Conservation (phyloP, 2,888 invertebrate genomes). For the Rhimphoctona megacephalus region DNA sequence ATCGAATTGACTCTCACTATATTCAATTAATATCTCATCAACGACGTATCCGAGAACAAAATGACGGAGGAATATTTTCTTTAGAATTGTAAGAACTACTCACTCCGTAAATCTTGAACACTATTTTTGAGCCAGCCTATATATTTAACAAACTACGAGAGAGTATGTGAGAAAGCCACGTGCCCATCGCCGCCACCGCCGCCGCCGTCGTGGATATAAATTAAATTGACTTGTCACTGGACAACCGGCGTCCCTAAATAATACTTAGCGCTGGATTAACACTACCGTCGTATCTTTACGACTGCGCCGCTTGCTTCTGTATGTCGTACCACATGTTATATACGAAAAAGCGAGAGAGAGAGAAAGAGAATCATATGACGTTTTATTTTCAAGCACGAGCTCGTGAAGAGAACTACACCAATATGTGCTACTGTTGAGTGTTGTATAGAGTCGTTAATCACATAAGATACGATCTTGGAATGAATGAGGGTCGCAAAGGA, state of each 20-base stretch:
- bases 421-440: slow-evolving; percentile 52
- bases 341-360: slow-evolving; percentile 29
- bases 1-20: neutral
- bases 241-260: slow-evolving; percentile 76
- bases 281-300: slow-evolving; percentile 71
- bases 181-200: slow-evolving; percentile 63
- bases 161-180: slow-evolving; percentile 49
- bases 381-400: slow-evolving; percentile 57
- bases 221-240: slow-evolving; percentile 79
- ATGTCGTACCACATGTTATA: slow-evolving; percentile 60
- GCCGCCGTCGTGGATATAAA: slow-evolving; percentile 75
- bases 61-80: neutral
- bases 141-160: slow-evolving; percentile 72
- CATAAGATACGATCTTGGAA: slow-evolving; percentile 45
- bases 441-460: slow-evolving; percentile 50
- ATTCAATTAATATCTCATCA: neutral
- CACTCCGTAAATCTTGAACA: neutral
- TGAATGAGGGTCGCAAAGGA: slow-evolving; percentile 6
- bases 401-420: slow-evolving; percentile 7
- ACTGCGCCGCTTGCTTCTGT: slow-evolving; percentile 63
- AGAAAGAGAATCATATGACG: slow-evolving; percentile 48
- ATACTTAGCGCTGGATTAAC: slow-evolving; percentile 79
- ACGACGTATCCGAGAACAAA: neutral
- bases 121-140: slow-evolving; percentile 52
- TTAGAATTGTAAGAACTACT: neutral